Conservation (phyloP, 1,140 invertebrate genomes). For the Aplysia californica region DNA sequence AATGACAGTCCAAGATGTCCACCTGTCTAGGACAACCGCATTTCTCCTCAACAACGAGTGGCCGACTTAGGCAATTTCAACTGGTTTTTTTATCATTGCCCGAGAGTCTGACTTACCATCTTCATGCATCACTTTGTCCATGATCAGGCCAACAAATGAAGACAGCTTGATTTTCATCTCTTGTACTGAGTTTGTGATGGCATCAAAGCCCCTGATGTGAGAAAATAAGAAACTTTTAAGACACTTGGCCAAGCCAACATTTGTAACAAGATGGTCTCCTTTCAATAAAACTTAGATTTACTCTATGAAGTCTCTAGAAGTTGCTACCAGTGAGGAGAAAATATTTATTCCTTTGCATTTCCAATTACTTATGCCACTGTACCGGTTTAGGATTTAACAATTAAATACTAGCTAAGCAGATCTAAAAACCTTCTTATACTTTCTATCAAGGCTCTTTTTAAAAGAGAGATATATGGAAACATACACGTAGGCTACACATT, state of each 20-base stretch:
- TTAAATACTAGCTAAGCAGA: too few species aligned
- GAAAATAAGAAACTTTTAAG: background rate
- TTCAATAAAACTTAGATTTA: background rate
- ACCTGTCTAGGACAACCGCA: too few species aligned
- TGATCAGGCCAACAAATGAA: conserved; percentile 46
- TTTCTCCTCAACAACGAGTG: background rate
- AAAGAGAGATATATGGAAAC: too few species aligned
- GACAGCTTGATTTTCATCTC: background rate
- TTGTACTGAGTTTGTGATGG: background rate
- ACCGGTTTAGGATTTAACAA: too few species aligned
- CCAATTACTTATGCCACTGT: too few species aligned
- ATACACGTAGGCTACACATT: too few species aligned
- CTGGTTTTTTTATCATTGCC: background rate
- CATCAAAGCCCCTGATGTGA: conserved; percentile 20
- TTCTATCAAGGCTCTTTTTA: too few species aligned
- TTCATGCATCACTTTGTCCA: conserved; percentile 45
- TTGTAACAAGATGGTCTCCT: background rate
- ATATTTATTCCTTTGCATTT: too few species aligned
- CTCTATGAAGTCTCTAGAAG: background rate
- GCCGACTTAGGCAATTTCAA: background rate
- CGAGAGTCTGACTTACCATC: conserved; percentile 36
- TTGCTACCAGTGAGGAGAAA: background rate
- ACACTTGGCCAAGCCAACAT: background rate
- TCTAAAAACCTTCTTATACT: too few species aligned
- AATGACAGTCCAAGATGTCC: background rate